phyloP scores from a whole-genome alignment of 1,140 invertebrate species.

The Rhagoletis pomonella region DNA sequence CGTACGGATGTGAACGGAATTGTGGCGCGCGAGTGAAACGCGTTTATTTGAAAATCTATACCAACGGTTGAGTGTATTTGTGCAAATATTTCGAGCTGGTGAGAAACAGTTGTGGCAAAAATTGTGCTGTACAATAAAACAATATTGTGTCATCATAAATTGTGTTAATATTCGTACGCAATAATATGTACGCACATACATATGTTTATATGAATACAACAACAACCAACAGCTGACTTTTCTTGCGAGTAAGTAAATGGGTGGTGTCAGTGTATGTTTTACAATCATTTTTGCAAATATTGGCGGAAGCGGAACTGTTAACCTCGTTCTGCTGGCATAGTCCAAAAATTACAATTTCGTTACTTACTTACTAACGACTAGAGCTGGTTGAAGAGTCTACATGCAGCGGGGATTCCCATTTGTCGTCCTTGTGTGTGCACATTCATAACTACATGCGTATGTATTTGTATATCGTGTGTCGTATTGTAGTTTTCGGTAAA shows the following conservation, averaged over 20 bases:
- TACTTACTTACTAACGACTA: neutral
- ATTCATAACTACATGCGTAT: neutral
- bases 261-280: neutral
- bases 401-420: neutral
- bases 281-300: slow-evolving; percentile 10
- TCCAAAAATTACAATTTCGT: slow-evolving; percentile 2
- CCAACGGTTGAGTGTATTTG: neutral
- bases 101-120: neutral
- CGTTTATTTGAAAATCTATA: neutral
- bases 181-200: too few species aligned
- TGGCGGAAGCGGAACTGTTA: neutral
- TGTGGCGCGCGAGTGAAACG: neutral
- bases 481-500: slow-evolving; percentile 8
- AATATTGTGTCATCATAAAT: too few species aligned
- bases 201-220: too few species aligned
- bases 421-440: neutral
- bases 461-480: neutral
- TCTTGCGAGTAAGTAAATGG: neutral
- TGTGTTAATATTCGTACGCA: too few species aligned
- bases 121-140: neutral
- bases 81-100: neutral
- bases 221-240: neutral
- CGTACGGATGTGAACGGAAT: slow-evolving; percentile 48
- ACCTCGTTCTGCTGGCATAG: neutral
- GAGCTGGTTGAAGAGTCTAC: too few species aligned